These are phyloP conservation scores for Meteorus cinctellus DNA, from an alignment of 2,888 invertebrate genomes.

Conservation along the genomic window DNA sequence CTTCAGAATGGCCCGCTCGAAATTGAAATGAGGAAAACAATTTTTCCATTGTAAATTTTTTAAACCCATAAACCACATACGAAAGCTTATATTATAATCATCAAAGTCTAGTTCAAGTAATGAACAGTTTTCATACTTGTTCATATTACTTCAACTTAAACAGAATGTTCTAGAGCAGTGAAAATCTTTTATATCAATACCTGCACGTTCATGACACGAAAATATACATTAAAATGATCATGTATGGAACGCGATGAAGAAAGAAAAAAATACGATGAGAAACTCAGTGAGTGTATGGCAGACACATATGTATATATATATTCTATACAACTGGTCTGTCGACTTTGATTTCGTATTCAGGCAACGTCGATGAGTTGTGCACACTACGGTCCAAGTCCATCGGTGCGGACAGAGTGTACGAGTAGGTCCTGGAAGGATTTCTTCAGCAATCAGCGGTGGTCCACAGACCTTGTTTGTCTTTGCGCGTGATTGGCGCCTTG, in stretches of 20 bases:
- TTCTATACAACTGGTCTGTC: constrained; percentile 45
- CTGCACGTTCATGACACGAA: neutral
- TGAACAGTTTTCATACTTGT: too few relatives aligned
- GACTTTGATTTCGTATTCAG: constrained; percentile 69
- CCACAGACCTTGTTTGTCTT: constrained; percentile 69
- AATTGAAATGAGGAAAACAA: too few relatives aligned
- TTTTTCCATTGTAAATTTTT: too few relatives aligned
- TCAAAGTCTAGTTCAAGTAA: too few relatives aligned
- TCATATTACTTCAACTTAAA: too few relatives aligned
- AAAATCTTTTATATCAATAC: neutral
- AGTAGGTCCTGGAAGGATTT: constrained; percentile 57
- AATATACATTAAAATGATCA: neutral
- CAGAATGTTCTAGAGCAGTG: neutral
- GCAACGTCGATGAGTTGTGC: constrained; percentile 59
- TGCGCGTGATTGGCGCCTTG: constrained; percentile 72
- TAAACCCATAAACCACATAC: too few relatives aligned
- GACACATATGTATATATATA: constrained; percentile 38
- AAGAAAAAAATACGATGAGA: constrained; percentile 15
- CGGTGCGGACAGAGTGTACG: constrained; percentile 40
- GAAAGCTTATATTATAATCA: too few relatives aligned
- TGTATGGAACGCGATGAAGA: constrained; percentile 23
- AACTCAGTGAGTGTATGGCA: constrained; percentile 26
- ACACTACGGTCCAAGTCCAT: constrained; percentile 50
- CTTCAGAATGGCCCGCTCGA: too few relatives aligned
- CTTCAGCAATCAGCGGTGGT: constrained; percentile 69